Base-by-base conservation (phyloP, 2,113 vertebrate species). In the Odontophorus gujanensis region DNA sequence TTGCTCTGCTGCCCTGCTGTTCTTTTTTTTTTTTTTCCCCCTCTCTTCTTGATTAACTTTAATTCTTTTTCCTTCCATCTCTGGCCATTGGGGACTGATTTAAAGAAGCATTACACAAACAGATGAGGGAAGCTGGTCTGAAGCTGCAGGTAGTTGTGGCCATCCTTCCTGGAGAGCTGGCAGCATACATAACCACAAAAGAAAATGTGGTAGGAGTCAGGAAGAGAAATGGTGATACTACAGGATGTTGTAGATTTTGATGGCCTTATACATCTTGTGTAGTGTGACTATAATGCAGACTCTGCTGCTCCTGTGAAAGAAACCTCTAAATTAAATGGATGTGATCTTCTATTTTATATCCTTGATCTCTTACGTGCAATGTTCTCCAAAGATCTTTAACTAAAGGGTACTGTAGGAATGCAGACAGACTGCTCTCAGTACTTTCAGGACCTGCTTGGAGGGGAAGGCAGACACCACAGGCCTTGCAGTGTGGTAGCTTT, bases 161-260 rank as follows among this genome's bases (percentile, higher is more conserved):
- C 40, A 14, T 24, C 32, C 20, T 66, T 89, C 36, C 75, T 45
- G 32, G 16, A 77, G 67, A 71, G 83, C 26, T 50, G 30, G 24
- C 25, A 0, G 0, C 77, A 61, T 34, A 22, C 36, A 36, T 2
- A 2, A 10, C 26, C 3, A 6, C 38, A 74, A 67, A 94, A 58
- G 13, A 34, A 48, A 5, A 1, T 18, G 22, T 43, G 24, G 13
- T 65, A 62, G 72, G 36, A 90, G 11, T 6, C 3, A 59, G 57
- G 38, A 68, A 88, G 82, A 83, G 21, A 81, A 89, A 73, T 19
- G 0, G 25, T 48, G 47, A 42, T 51, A 26, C 21, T 50, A 25
- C 7, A 12, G 1, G 32, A 43, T 78, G 69, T 0, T 78, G 55
- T 58, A 58, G 30, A 58, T n/a, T 58, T 58, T 58, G 55, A 58